Base-by-base conservation (phyloP, 1,140 invertebrate species). In the Meloidogyne chitwoodi region DNA sequence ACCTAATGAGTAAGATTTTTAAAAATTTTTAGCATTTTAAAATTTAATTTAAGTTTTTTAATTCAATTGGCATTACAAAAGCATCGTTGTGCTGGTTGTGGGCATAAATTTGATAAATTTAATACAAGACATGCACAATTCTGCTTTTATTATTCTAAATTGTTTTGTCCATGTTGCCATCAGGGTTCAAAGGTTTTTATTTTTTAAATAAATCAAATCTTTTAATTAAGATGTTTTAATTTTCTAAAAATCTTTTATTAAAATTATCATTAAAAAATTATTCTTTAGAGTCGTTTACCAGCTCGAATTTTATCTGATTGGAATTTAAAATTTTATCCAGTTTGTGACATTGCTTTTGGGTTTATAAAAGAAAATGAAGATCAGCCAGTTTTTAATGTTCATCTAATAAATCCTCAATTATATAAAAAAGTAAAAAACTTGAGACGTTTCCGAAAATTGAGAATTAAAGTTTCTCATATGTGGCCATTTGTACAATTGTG, bases 141-240 rank as follows among this genome's bases (percentile, higher is more conserved):
- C 83, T 95, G 93, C 87, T 91, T 93, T 83, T 95, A 95, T 87
- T 88, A 94, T 65, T 93, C 93, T 19, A 91, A 93, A 83, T 93
- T 93, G 88, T 93, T 94, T 87, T 95, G 93, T 86, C 93, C 93
- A 8, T 93, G 92, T 38, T 95, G 93, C 86, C 93, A 94, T 88
- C 91, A 90, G 12, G 92, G 93, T 86, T 91, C 93, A 81, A 88
- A 91, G 67, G 89, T 92, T 64, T 56, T 56, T 19, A 16, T 0
- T 66, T 26, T 26, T 41, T n/a, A 8, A 31, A 31, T 31, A 31
- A 31, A n/a, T n/a, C n/a, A n/a, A n/a, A n/a, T n/a, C n/a, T n/a
- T n/a, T n/a, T n/a, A n/a, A n/a, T n/a, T n/a, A n/a, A n/a, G n/a
- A n/a, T n/a, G n/a, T n/a, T n/a, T n/a, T n/a, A n/a, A n/a, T n/a